Conservation (phyloP, 2,113 vertebrate genomes). For the Syrmaticus mikado region DNA sequence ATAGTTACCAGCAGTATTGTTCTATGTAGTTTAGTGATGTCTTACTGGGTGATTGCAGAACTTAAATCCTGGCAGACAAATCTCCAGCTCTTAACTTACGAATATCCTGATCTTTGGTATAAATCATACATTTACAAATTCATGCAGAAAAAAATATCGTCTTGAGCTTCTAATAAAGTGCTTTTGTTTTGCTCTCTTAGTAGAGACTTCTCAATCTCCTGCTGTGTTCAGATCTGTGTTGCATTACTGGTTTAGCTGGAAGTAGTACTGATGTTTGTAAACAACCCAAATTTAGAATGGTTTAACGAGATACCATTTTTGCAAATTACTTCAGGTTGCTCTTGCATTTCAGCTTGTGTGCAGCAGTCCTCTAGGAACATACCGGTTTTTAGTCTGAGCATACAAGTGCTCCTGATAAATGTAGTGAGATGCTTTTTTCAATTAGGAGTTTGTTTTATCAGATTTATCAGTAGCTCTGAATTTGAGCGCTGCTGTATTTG, state of each 20-base stretch:
- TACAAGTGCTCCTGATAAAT: background rate
- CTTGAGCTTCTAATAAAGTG: too few relatives aligned
- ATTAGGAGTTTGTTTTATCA: background rate
- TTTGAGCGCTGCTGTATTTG: too few relatives aligned
- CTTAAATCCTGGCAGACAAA: background rate
- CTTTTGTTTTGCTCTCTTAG: background rate
- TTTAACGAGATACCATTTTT: background rate
- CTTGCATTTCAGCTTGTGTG: background rate
- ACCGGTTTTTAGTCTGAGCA: background rate
- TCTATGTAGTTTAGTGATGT: background rate
- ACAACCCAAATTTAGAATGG: background rate
- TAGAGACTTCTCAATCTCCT: background rate
- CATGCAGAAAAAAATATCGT: too few relatives aligned
- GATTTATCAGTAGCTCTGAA: background rate
- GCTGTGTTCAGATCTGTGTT: background rate
- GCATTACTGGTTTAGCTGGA: background rate
- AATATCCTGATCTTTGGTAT: background rate
- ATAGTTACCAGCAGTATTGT: background rate
- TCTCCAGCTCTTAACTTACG: background rate
- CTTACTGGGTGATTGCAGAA: background rate
- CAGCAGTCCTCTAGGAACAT: background rate
- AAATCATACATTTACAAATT: too few relatives aligned
- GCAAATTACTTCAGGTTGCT: background rate
- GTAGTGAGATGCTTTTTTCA: background rate
- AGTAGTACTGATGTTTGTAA: background rate